Evolutionary conservation across 2,113 vertebrate genomes (phyloP), one percentile per base, ranked within the genome.

Genomic region (Myrmophylax atrothorax): DNA sequence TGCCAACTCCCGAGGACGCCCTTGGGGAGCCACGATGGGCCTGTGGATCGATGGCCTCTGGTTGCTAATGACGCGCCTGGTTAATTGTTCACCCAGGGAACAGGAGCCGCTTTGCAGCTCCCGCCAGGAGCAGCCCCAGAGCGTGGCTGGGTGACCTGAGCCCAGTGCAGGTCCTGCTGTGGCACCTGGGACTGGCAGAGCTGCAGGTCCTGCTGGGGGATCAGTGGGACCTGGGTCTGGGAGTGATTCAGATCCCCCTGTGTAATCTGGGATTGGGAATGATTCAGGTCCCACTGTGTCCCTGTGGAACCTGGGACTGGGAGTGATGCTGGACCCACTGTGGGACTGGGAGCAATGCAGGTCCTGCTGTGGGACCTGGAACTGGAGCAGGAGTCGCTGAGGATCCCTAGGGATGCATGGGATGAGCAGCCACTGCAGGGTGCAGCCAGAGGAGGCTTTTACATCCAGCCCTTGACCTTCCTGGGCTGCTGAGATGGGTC

Each of bases 81-180:
- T 88, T 93, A 88, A 76, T 95, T 78, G 59, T 67, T 90, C 62
- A 26, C 79, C 55, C 3, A 3, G 87, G 78, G 26, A 52, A 67
- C 72, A 33, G 80, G 20, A 75, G 33, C 18, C 6, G 10, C 37
- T 40, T 28, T 9, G 26, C 62, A 22, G 62, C 38, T 64, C 38
- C 62, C 8, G 5, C 62, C 14, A 8, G 64, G 64, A 67, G 40
- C 22, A 18, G 29, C 55, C 79, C 64, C 2, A 2, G 53, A 44
- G 68, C 5, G 3, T 15, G 66, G 31, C 56, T 0, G 6, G 31
- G 56, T 23, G 4, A 4, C 10, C 37, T 44, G 56, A 10, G 2
- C 40, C 46, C 80, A 14, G 56, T 16, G 38, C 67, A 4, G 31
- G 31, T 22, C 80, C 80, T 60, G 46, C 44, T 23, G 35, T 25